These are phyloP conservation scores for Sinocyclocheilus grahami DNA, from an alignment of 2,113 vertebrate genomes.

Conservation along the genomic window DNA sequence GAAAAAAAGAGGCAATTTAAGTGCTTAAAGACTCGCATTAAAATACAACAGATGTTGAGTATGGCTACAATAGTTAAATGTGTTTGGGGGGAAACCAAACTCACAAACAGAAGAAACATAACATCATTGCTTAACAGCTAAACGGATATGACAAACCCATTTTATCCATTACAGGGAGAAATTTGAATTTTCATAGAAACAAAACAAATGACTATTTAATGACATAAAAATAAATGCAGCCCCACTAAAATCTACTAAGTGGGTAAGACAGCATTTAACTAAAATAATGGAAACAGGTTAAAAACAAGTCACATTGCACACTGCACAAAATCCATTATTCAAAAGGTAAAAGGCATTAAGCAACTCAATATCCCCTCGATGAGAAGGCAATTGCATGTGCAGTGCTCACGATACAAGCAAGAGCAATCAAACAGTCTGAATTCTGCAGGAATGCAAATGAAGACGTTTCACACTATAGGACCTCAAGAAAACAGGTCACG, in stretches of 20 bases:
- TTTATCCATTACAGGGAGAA: slow-evolving; percentile 5
- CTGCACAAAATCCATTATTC: slow-evolving; percentile 35
- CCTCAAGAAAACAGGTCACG: neutral
- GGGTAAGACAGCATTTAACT: slow-evolving; percentile 5
- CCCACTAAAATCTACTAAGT: too few species aligned
- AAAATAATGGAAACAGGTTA: neutral
- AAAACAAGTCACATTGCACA: slow-evolving; percentile 23
- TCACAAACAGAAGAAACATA: neutral
- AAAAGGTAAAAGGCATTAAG: slow-evolving; percentile 26
- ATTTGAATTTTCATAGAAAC: neutral
- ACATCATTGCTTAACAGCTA: slow-evolving; percentile 15
- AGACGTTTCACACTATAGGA: neutral
- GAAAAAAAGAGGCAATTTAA: neutral
- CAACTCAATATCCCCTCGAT: slow-evolving; percentile 14
- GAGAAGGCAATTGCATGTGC: slow-evolving; percentile 19
- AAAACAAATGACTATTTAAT: slow-evolving; percentile 32
- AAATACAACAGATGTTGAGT: slow-evolving; percentile 32
- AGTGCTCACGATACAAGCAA: slow-evolving; percentile 3
- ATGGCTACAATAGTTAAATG: slow-evolving; percentile 33
- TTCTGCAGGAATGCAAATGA: slow-evolving; percentile 38
- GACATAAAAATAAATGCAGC: neutral
- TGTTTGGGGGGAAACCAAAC: neutral
- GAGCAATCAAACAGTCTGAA: slow-evolving; percentile 10
- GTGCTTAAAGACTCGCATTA: slow-evolving; percentile 28
- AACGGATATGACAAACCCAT: neutral